phyloP scores from a whole-genome alignment of 2,113 vertebrate genomes.

The Falco punctatus region DNA sequence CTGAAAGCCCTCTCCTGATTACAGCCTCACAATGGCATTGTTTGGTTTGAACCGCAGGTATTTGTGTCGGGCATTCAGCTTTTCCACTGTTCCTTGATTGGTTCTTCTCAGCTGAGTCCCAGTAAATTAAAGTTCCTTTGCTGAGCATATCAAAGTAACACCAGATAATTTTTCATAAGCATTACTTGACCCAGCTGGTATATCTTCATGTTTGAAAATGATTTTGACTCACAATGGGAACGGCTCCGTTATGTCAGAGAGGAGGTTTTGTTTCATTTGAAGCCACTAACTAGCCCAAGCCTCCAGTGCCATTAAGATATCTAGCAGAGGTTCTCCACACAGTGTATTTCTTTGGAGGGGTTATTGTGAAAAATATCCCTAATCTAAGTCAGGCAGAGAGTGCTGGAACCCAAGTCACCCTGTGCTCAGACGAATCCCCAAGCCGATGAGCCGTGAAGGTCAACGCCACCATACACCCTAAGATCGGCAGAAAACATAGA shows the following conservation, averaged over 20 bases:
- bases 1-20: constrained; percentile 16
- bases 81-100: constrained; percentile 12
- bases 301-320: neutral
- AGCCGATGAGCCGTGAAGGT: neutral
- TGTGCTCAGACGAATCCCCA: neutral
- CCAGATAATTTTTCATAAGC: constrained; percentile 30
- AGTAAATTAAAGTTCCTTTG: constrained; percentile 37
- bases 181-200: constrained; percentile 50
- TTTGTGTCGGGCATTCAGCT: constrained; percentile 30
- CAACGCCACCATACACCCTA: neutral
- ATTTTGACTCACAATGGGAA: constrained; percentile 21
- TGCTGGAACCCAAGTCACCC: neutral
- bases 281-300: neutral
- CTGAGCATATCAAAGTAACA: neutral
- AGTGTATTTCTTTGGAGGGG: neutral
- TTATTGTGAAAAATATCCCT: neutral
- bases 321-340: neutral
- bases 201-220: neutral
- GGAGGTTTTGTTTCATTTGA: constrained; percentile 24
- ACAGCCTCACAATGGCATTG: constrained; percentile 30
- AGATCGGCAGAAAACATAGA: neutral
- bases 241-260: constrained; percentile 7
- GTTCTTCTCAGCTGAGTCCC: constrained; percentile 35
- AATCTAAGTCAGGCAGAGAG: neutral
- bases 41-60: constrained; percentile 17